Base-by-base conservation (phyloP, 2,888 invertebrate genomes). In the Dione juno region DNA sequence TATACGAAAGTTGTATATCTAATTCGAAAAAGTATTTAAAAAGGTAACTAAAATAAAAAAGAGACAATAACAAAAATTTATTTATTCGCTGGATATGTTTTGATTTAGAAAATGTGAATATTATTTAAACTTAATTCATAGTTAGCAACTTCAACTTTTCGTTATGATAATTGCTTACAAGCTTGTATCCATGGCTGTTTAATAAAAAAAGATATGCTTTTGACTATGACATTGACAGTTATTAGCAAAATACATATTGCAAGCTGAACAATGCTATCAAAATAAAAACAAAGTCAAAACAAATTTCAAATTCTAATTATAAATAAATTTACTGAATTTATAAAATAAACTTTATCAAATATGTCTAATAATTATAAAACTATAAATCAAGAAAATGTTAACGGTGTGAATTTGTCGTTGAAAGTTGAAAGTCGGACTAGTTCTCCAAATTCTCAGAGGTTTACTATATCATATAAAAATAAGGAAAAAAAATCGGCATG, bases 391-490 rank as follows among this genome's bases (percentile, higher is more conserved):
- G 88, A 88, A 74, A 93, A 93, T 77, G 87, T 92, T 0, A 92
- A 93, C 70, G 92, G 92, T 35, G 82, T 92, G 3, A 82, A 83
- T 77, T 73, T 93, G 66, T 79, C 80, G 1, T 71, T 93, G 64
- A 82, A 82, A 74, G 80, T 90, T 21, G 83, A 82, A 70, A 82
- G 79, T 64, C 79, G 84, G 14, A 81, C 77, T 73, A 82, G 79
- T 72, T 76, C 86, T 1, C 87, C 87, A 10, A 88, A 84, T 75
- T 88, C 90, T 11, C 86, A 85, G 72, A 78, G 80, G n/a, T 92
- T 88, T 75, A 88, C 84, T 14, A 87, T 93, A 69, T 84, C 88
- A 0, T 93, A 84, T 68, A 89, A 87, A 84, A 87, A 77, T 67
- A 81, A 81, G 50, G 79, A 80, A 74, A 82, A 81, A 37, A 86